These are phyloP conservation scores for Leptoclinus maculatus DNA, from an alignment of 2,797 vertebrate species.

Conservation along the genomic window DNA sequence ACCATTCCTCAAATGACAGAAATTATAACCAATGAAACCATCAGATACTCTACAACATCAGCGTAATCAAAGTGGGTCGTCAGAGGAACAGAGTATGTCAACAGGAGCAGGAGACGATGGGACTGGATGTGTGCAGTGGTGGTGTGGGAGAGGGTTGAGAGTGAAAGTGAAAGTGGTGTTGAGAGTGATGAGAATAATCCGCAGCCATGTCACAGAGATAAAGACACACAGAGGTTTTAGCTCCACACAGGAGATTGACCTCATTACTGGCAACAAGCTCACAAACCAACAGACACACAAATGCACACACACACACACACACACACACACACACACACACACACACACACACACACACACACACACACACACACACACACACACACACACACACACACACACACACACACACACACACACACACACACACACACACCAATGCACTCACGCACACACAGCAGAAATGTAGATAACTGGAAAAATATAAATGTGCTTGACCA, in stretches of 20 bases:
- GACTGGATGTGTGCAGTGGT: background rate
- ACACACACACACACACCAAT: constrained; percentile 7
- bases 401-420: constrained; percentile 27
- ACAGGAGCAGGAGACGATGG: background rate
- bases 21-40: background rate
- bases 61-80: background rate
- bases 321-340: constrained; percentile 9
- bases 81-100: background rate
- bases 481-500: constrained; percentile 37
- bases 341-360: constrained; percentile 6
- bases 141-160: constrained; percentile 34
- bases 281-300: constrained; percentile 34
- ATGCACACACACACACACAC: constrained; percentile 17
- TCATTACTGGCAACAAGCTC: constrained; percentile 71
- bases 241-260: constrained; percentile 75
- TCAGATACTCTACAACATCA: background rate
- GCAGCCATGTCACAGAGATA: constrained; percentile 74
- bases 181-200: constrained; percentile 75
- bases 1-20: background rate
- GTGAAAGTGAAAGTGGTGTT: constrained; percentile 62
- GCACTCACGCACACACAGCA: background rate
- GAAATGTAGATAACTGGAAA: constrained; percentile 38
- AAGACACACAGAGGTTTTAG: constrained; percentile 77
- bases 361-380: constrained; percentile 6
- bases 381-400: constrained; percentile 5